phyloP scores from a whole-genome alignment of 1,140 invertebrate genomes.

The Cotesia vestalis region DNA sequence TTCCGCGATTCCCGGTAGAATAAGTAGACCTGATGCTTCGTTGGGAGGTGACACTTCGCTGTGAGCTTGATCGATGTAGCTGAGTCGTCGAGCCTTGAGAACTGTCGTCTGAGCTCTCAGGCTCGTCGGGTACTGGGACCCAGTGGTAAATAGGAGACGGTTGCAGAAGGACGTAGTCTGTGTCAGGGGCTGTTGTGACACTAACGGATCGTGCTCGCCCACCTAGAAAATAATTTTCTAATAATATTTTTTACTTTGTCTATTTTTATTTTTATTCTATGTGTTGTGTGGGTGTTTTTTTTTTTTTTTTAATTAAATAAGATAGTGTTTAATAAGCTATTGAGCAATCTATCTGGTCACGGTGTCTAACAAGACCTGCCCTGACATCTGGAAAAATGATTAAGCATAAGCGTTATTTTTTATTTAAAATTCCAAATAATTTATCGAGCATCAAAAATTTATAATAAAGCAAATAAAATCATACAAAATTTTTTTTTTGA shows the following conservation, averaged over 20 bases:
- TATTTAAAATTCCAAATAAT: constrained; percentile 10
- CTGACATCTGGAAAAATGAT: constrained; percentile 48
- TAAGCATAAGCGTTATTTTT: background rate
- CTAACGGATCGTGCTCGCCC: constrained; percentile 45
- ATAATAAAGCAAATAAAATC: constrained; percentile 34
- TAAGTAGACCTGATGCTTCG: constrained; percentile 47
- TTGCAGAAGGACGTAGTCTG: constrained; percentile 69
- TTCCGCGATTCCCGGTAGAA: constrained; percentile 36
- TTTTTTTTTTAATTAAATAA: background rate
- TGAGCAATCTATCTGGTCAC: background rate
- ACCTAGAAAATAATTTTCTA: constrained; percentile 46
- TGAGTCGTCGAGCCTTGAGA: constrained; percentile 55
- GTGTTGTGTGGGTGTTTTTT: background rate
- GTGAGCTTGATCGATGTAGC: constrained; percentile 60
- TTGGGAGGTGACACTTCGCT: constrained; percentile 55
- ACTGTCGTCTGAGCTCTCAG: constrained; percentile 49
- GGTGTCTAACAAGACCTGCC: constrained; percentile 46
- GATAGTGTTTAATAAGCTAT: constrained; percentile 22
- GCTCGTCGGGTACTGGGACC: constrained; percentile 61
- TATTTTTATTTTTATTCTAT: constrained; percentile 4
- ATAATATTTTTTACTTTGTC: constrained; percentile 15
- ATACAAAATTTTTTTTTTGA: constrained; percentile 33
- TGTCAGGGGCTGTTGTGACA: constrained; percentile 53
- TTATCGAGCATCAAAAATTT: constrained; percentile 22
- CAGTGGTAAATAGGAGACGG: constrained; percentile 66